Evolutionary conservation across 35 echinoderm and acorn worm species (phyloP).

Genomic region (Ptychodera flava): DNA sequence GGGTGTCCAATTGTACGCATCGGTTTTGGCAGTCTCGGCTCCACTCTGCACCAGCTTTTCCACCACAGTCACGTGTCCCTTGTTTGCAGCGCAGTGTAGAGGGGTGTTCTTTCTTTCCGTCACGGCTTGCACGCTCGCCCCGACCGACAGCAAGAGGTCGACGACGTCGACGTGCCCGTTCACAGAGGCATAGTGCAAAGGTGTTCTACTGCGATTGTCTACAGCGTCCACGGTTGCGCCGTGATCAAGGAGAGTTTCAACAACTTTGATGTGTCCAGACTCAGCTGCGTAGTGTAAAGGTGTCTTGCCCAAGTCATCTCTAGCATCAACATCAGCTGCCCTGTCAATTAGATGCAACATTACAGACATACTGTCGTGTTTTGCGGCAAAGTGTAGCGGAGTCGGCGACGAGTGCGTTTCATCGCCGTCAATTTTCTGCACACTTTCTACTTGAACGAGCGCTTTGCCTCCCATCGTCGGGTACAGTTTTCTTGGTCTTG

Average conservation of each 20-base stretch:
- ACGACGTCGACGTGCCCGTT: slow-evolving; percentile 94
- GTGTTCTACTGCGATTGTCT: slow-evolving; percentile 83
- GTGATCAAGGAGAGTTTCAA: slow-evolving; percentile 47
- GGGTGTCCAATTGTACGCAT: background rate
- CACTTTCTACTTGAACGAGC: background rate
- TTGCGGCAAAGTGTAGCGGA: background rate
- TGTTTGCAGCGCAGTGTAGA: background rate
- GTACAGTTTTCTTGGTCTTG: background rate
- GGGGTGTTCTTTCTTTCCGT: background rate
- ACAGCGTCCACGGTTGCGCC: slow-evolving; percentile 57
- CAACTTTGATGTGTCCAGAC: slow-evolving; percentile 63
- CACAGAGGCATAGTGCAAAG: slow-evolving; percentile 79
- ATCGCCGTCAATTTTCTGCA: background rate
- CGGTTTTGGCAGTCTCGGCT: background rate
- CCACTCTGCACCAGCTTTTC: background rate
- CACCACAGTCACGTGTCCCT: background rate
- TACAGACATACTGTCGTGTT: background rate
- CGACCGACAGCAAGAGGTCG: slow-evolving; percentile 43
- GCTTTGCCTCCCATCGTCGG: background rate
- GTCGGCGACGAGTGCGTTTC: background rate
- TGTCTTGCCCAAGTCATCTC: slow-evolving; percentile 37
- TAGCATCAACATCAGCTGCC: background rate
- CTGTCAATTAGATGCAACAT: background rate
- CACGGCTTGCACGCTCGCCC: background rate
- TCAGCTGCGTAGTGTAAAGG: slow-evolving; percentile 81